Evolutionary conservation across 2,797 vertebrate genomes (phyloP).

Genomic region (Lacerta viridis): DNA sequence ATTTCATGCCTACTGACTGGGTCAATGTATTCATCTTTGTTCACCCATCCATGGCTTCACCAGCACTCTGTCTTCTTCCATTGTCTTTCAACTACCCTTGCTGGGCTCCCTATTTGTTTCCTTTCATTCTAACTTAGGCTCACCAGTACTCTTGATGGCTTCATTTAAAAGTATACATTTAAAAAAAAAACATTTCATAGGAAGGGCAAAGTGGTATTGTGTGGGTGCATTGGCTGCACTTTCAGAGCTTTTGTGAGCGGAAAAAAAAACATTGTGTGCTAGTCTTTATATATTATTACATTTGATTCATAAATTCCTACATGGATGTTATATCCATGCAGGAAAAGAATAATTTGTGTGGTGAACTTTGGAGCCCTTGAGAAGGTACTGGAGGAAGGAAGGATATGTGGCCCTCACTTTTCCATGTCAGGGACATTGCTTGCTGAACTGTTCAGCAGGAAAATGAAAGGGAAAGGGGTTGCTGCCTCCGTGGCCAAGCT

Average conservation of each 20-base stretch:
- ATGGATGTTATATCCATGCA: not conserved
- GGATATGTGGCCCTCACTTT: no score
- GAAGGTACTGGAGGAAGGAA: not conserved
- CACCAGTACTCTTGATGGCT: not conserved
- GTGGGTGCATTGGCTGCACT: not conserved
- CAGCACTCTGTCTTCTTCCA: not conserved
- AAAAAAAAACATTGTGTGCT: not conserved
- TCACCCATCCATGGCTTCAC: not conserved
- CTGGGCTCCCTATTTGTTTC: not conserved
- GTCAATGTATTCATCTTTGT: not conserved
- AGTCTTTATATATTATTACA: not conserved
- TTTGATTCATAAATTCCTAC: not conserved
- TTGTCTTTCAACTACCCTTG: not conserved
- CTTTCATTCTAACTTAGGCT: not conserved
- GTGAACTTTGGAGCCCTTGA: no score
- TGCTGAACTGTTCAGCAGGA: not conserved
- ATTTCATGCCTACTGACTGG: conserved; percentile 19
- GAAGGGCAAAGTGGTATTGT: not conserved
- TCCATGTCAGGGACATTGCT: not conserved
- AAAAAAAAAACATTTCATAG: no score
- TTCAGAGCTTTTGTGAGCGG: not conserved
- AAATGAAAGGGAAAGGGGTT: not conserved
- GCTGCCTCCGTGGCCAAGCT: not conserved
- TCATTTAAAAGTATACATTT: not conserved
- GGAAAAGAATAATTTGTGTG: not conserved